These are phyloP conservation scores for Pagetopsis macropterus DNA, from an alignment of 2,797 vertebrate species.

Conservation along the genomic window DNA sequence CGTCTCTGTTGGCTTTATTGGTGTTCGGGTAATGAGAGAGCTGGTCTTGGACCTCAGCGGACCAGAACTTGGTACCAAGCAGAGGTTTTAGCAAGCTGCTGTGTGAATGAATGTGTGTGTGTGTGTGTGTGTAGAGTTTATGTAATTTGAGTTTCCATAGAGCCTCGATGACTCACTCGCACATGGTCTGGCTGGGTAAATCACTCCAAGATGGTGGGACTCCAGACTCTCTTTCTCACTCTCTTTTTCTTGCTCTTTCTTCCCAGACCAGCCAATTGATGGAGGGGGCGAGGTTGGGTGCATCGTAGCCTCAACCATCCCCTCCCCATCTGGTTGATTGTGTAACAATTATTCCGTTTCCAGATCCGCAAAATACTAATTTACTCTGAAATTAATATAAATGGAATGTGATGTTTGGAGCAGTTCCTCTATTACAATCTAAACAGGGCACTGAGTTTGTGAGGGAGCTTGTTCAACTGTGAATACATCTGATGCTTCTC, in stretches of 20 bases:
- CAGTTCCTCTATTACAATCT: constrained; percentile 25
- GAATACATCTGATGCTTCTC: neutral
- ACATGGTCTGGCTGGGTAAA: constrained; percentile 61
- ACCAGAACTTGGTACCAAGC: constrained; percentile 54
- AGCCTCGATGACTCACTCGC: constrained; percentile 73
- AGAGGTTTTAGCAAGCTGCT: constrained; percentile 57
- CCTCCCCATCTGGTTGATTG: constrained; percentile 37
- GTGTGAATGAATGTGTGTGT: constrained; percentile 18
- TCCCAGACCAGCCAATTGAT: constrained; percentile 14
- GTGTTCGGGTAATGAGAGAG: constrained; percentile 59
- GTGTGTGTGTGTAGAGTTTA: constrained; percentile 33
- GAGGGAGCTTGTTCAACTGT: constrained; percentile 10
- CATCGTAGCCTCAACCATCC: constrained; percentile 10
- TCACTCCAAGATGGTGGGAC: constrained; percentile 72
- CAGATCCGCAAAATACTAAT: constrained; percentile 12
- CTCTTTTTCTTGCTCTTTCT: neutral
- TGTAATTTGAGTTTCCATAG: constrained; percentile 78
- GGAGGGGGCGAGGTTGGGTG: constrained; percentile 20
- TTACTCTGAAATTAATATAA: constrained; percentile 5
- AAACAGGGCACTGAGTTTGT: constrained; percentile 30
- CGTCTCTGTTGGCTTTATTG: constrained; percentile 51
- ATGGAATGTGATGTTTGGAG: constrained; percentile 18
- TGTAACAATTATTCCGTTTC: constrained; percentile 39
- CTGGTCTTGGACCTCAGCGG: constrained; percentile 47
- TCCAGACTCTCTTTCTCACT: constrained; percentile 1